These are phyloP conservation scores for Sarcophaga variegata DNA, from an alignment of 2,888 invertebrate genomes.

Conservation along the genomic window DNA sequence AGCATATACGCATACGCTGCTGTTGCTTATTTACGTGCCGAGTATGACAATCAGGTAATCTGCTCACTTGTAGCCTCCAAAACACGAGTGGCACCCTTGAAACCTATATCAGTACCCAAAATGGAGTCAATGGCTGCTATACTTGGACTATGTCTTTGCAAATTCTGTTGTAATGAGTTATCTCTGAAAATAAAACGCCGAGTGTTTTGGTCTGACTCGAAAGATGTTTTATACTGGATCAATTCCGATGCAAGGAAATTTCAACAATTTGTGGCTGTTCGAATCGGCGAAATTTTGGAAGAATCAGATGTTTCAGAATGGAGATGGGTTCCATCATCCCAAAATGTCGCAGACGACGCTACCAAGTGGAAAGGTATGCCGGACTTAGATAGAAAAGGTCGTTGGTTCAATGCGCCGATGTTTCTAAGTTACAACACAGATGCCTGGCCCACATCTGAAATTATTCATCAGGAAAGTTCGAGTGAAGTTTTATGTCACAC, in stretches of 20 bases:
- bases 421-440: background rate
- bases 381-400: background rate
- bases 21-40: slow-evolving; percentile 69
- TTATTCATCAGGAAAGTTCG: background rate
- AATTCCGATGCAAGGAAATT: slow-evolving; percentile 48
- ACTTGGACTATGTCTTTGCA: slow-evolving; percentile 63
- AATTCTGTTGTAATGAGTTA: too few relatives aligned
- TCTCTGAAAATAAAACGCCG: slow-evolving; percentile 13
- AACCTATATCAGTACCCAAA: slow-evolving; percentile 69
- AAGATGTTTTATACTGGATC: slow-evolving; percentile 53
- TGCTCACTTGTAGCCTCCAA: slow-evolving; percentile 67
- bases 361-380: background rate
- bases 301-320: slow-evolving; percentile 38
- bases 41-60: slow-evolving; percentile 28
- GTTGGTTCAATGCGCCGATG: background rate
- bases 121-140: slow-evolving; percentile 71
- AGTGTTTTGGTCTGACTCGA: slow-evolving; percentile 62
- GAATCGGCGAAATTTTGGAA: slow-evolving; percentile 55
- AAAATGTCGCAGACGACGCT: slow-evolving; percentile 57
- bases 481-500: background rate
- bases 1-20: slow-evolving; percentile 70
- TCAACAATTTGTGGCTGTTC: slow-evolving; percentile 49
- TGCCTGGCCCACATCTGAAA: slow-evolving; percentile 13
- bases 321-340: slow-evolving; percentile 47
- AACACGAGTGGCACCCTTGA: slow-evolving; percentile 71